Evolutionary conservation across 2,888 invertebrate genomes (phyloP).

Genomic region (Drosophila nr. fundita): DNA sequence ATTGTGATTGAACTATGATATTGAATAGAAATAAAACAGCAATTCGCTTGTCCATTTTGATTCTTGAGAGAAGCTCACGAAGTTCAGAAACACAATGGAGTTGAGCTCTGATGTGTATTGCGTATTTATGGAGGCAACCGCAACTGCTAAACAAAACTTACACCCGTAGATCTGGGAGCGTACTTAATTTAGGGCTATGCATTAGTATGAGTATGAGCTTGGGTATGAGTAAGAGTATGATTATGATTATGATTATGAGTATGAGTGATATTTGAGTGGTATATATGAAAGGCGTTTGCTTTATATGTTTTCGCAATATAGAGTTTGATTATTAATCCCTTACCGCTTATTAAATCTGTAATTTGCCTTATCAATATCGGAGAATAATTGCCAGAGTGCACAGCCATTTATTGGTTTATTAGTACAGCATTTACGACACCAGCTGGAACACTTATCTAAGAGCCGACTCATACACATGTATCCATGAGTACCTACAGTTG

Average conservation of each 20-base stretch:
- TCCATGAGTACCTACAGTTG: conserved; percentile 7
- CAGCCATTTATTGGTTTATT: neutral
- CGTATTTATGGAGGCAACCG: conserved; percentile 28
- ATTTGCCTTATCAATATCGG: conserved; percentile 38
- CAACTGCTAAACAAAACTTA: neutral
- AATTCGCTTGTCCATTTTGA: conserved; percentile 23
- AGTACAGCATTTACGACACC: conserved; percentile 49
- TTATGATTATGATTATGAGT: neutral
- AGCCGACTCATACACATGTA: conserved; percentile 6
- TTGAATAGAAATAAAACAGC: neutral
- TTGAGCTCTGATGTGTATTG: neutral
- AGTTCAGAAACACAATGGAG: conserved; percentile 8
- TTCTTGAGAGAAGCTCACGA: neutral
- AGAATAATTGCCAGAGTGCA: conserved; percentile 40
- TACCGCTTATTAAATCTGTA: conserved; percentile 23
- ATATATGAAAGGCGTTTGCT: conserved; percentile 1
- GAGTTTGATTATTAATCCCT: conserved; percentile 31
- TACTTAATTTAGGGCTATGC: neutral
- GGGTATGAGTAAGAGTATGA: neutral
- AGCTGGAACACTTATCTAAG: conserved; percentile 49
- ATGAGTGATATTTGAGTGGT: neutral
- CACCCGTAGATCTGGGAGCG: neutral
- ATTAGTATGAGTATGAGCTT: neutral
- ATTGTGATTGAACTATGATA: neutral
- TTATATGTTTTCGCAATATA: conserved; percentile 11